A percentile compares a stretch with the other conserved stretches of the same genome.
These are phyloP conservation scores for Hiodon alosoides DNA, from an alignment of 2,113 vertebrate species.

Conservation along the genomic window DNA sequence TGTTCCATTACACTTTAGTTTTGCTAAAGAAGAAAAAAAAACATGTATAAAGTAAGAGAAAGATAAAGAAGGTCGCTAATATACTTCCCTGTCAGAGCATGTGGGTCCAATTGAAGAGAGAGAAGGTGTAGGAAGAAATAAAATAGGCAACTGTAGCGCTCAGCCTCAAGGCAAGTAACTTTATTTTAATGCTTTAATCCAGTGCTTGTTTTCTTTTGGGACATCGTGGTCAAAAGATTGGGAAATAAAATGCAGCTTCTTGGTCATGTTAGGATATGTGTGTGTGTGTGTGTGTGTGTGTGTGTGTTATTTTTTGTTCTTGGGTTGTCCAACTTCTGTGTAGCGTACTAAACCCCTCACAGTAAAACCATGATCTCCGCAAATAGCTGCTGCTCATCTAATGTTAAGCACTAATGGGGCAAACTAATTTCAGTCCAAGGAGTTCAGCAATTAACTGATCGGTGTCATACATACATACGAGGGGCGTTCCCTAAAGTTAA, in stretches of 20 bases:
- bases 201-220: constrained; percentile 19
- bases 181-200: constrained; percentile 21
- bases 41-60: background rate
- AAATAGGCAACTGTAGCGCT: background rate
- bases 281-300: constrained; percentile 6
- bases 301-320: background rate
- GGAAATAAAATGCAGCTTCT: constrained; percentile 3
- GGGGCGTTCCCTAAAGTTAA: background rate
- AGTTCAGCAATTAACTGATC: too few relatives aligned
- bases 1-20: constrained; percentile 20
- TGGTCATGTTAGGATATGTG: background rate
- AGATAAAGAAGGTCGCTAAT: background rate
- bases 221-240: constrained; percentile 12
- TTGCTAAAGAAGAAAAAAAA: background rate
- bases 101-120: constrained; percentile 12
- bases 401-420: background rate
- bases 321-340: background rate
- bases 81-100: constrained; percentile 4
- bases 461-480: background rate
- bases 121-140: background rate
- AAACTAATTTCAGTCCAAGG: too few relatives aligned
- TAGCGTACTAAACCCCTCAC: background rate
- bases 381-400: background rate
- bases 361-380: background rate
- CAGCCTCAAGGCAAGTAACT: background rate